A percentile compares a stretch with the other conserved stretches of the same genome.
Evolutionary conservation across 2,797 vertebrate genomes (phyloP).

Genomic region (Myotis findleyi): DNA sequence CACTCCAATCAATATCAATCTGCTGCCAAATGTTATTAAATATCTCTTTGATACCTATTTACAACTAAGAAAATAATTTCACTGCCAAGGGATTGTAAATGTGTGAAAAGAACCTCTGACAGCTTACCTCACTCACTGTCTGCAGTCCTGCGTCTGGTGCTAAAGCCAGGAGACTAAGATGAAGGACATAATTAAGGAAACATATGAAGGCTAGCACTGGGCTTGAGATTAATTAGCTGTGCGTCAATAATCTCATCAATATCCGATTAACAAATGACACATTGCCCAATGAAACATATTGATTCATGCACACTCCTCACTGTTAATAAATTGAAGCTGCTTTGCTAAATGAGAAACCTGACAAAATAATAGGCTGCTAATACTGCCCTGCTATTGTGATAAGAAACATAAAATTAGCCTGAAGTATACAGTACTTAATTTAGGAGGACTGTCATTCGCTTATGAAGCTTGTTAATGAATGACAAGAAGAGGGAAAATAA

Average conservation of each 20-base stretch:
- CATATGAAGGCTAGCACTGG: conserved; percentile 95
- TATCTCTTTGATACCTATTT: conserved; percentile 90
- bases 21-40: conserved; percentile 89
- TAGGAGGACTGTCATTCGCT: conserved; percentile 83
- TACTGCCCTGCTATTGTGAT: conserved; percentile 87
- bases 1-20: conserved; percentile 88
- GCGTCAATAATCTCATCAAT: conserved; percentile 99
- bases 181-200: conserved; percentile 99
- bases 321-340: conserved; percentile 97
- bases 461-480: conserved; percentile 79
- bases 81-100: conserved; percentile 88
- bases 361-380: conserved; percentile 91
- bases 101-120: conserved; percentile 87
- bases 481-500: conserved; percentile 49
- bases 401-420: conserved; percentile 88
- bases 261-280: conserved; percentile 99
- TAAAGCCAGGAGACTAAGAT: conserved; percentile 95
- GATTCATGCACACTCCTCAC: conserved; percentile 95
- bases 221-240: conserved; percentile 98
- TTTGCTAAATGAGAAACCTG: conserved; percentile 94
- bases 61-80: conserved; percentile 90
- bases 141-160: conserved; percentile 86
- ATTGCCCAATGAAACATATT: conserved; percentile 98
- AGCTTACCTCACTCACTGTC: conserved; percentile 92
- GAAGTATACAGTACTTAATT: conserved; percentile 86